phyloP scores from a whole-genome alignment of 2,113 vertebrate genomes.

The Sinocyclocheilus maitianheensis region DNA sequence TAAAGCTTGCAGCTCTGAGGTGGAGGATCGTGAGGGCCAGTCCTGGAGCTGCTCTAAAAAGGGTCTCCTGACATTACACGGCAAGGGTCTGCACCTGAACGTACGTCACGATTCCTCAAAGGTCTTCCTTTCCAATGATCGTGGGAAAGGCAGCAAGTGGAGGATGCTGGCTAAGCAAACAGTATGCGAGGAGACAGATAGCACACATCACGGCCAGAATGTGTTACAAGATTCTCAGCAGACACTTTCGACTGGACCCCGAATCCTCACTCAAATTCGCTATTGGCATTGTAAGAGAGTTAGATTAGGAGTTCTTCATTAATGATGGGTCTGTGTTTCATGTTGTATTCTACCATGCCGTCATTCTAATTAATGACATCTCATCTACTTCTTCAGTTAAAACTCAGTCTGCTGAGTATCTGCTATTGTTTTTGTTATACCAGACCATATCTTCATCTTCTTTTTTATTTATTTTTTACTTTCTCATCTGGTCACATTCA shows the following conservation, averaged over 20 bases:
- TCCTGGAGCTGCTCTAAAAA: conserved; percentile 82
- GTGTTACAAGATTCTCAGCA: conserved; percentile 27
- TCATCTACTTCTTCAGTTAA: conserved; percentile 9
- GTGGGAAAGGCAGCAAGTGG: conserved; percentile 79
- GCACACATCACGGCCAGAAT: conserved; percentile 44
- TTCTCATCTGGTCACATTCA: not conserved
- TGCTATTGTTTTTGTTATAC: not conserved
- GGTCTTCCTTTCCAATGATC: conserved; percentile 76
- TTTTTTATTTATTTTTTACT: not conserved
- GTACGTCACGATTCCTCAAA: conserved; percentile 70
- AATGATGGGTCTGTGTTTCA: not conserved
- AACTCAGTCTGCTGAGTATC: not conserved
- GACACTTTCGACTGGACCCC: conserved; percentile 19
- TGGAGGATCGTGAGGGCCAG: conserved; percentile 67
- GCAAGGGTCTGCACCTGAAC: conserved; percentile 76
- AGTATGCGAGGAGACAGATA: conserved; percentile 65
- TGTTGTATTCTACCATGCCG: not conserved
- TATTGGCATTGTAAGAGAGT: conserved; percentile 63
- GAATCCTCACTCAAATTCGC: conserved; percentile 52
- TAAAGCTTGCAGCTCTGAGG: conserved; percentile 67
- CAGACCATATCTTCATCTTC: not conserved
- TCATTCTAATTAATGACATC: not conserved
- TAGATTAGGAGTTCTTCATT: not conserved
- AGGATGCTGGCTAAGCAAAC: conserved; percentile 68
- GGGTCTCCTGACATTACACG: conserved; percentile 78